Evolutionary conservation across 2,888 invertebrate genomes (phyloP), one percentile per base, ranked within the genome.

Genomic region (Eurois occulta): DNA sequence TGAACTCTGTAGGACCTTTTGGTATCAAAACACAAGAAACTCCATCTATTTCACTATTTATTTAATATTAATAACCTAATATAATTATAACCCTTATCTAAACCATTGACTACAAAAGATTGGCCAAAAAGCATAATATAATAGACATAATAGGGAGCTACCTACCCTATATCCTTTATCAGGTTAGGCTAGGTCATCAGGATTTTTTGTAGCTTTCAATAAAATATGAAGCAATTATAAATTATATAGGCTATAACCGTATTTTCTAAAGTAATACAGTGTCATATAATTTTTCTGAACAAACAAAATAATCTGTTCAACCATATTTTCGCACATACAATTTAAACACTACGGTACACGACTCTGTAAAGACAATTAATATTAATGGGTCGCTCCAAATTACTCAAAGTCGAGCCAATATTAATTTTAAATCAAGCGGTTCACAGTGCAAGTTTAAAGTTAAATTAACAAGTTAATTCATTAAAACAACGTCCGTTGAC

Each of bases 401-500:
- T 76, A 84, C 86, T 84, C 85, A 80, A 80, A 86, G 68, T 66
- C 55, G 21, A 52, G 60, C 46, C 68, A 66, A 72, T 87, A 85
- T 84, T n/a, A n/a, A n/a, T n/a, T n/a, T 85, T 76, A 80, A 86
- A 87, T 84, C 16, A 62, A 60, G 65, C 66, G 73, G 85, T 85
- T 87, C 78, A 72, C 73, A 72, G 85, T 81, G 87, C 82, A 87
- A 75, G 71, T 87, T 84, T 70, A 69, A 80, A 84, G 55, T 78
- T 48, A 74, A 81, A 87, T 78, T 81, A 74, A 87, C 78, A 77
- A 76, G 69, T 81, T 87, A 75, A 87, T 81, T 78, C 68, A 41
- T 70, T 81, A 38, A 77, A 85, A 77, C 60, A 77, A 73, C 73
- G 60, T 35, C 24, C 35, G 66, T 58, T 84, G 87, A 84, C 87